Conservation (phyloP, 1,140 invertebrate species). For the Chironomus tepperi region DNA sequence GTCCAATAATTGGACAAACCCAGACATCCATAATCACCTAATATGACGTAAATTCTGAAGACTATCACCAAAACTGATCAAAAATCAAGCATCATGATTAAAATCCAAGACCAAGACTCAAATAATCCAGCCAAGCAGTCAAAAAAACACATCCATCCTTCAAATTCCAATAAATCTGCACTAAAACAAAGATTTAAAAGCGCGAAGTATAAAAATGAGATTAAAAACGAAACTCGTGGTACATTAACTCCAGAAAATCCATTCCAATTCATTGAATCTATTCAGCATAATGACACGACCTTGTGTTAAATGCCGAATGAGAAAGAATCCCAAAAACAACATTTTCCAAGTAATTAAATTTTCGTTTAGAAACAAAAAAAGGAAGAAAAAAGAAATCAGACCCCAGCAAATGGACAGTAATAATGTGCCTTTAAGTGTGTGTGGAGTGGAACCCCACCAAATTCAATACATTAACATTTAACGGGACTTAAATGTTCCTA, state of each 20-base stretch:
- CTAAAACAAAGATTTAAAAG: not conserved
- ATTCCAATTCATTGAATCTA: conserved; percentile 16
- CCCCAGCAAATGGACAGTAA: not conserved
- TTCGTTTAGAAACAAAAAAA: conserved; percentile 10
- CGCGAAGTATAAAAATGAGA: not conserved
- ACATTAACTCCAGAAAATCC: conserved; percentile 16
- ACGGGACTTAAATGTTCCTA: not conserved
- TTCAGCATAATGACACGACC: not conserved
- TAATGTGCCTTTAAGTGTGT: not conserved
- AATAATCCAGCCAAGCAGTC: too few relatives aligned
- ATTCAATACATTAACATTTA: not conserved
- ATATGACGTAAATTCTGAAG: too few relatives aligned
- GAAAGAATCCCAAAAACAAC: not conserved
- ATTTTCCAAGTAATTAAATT: conserved; percentile 23
- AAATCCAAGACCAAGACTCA: too few relatives aligned
- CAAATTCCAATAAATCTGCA: too few relatives aligned
- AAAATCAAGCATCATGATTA: too few relatives aligned
- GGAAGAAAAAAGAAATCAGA: not conserved
- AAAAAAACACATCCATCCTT: too few relatives aligned
- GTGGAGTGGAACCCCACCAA: not conserved
- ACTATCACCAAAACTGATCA: too few relatives aligned
- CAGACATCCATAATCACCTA: too few relatives aligned
- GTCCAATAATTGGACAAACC: too few relatives aligned
- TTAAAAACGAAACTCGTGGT: conserved; percentile 11
- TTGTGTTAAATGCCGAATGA: not conserved